Evolutionary conservation across 2,113 vertebrate species (phyloP).

Genomic region (Sturnus vulgaris): DNA sequence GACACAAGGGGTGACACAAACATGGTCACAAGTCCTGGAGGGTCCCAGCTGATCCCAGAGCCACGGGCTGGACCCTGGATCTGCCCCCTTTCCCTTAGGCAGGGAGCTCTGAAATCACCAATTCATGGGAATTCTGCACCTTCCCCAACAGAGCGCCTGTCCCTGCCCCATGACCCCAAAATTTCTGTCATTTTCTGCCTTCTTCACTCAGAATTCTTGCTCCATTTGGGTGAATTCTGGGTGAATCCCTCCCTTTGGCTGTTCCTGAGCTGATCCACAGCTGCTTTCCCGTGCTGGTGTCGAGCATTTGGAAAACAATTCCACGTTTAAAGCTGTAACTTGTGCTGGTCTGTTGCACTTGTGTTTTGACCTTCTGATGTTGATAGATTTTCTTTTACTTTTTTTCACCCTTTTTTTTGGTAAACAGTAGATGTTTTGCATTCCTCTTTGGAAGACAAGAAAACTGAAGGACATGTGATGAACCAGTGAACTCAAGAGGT

Average conservation of each 20-base stretch:
- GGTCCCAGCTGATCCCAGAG: background rate
- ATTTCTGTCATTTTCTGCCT: background rate
- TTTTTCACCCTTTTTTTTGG: too few species aligned
- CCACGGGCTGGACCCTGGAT: rapidly evolving
- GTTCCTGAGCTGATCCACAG: background rate
- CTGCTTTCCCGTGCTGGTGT: background rate
- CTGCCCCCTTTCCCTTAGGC: background rate
- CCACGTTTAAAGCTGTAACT: rapidly evolving
- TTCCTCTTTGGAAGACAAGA: too few species aligned
- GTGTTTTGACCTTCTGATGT: too few species aligned
- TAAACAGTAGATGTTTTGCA: too few species aligned
- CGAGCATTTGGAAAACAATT: background rate
- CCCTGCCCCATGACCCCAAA: background rate
- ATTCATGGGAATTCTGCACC: background rate
- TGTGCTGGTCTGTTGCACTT: background rate
- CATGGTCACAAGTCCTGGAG: background rate
- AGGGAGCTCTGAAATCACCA: background rate
- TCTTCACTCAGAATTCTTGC: background rate
- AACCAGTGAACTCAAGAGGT: too few species aligned
- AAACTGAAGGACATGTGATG: too few species aligned
- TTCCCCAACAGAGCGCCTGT: background rate
- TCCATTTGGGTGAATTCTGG: background rate
- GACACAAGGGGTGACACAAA: background rate
- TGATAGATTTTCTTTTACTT: too few species aligned
- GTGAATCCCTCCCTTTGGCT: background rate